Evolutionary conservation across 2,888 invertebrate species (phyloP), one percentile per base, ranked within the genome.

Genomic region (Caenorhabditis imperialis): DNA sequence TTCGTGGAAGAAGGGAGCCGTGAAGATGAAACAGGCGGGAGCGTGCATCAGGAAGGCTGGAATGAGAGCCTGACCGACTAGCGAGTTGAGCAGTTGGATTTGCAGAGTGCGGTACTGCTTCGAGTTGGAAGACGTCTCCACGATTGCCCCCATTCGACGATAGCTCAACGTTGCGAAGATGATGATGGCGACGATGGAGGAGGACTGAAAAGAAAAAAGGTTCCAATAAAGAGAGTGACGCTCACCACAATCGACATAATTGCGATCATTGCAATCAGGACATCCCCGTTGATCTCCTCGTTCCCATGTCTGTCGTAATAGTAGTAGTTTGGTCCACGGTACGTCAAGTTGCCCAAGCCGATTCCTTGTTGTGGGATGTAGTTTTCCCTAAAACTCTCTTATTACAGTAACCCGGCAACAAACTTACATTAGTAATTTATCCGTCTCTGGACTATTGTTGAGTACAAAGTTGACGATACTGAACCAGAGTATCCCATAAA

Each of bases 361-460:
- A 40, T 5, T 3, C 40, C 40, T 3, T 20, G n/a, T 16, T 12
- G 18, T 3, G 40, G 18, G 3, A 40, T 5, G 40, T 40, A 40
- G 18, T 40, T 4, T 3, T 40, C 3, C 20, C 40, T 40, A 20
- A n/a, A 40, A 16, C 6, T n/a, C 35, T 45, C n/a, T n/a, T n/a
- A n/a, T n/a, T n/a, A n/a, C n/a, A n/a, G n/a, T n/a, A n/a, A n/a
- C n/a, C n/a, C n/a, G n/a, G n/a, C n/a, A n/a, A n/a, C n/a, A 35
- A 35, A 42, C 54, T 27, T 25, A 58, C 58, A 3, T 58, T 22
- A 60, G 22, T 6, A 60, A 27, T 6, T n/a, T 23, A 60, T 60
- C 40, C 8, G 60, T 27, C n/a, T 23, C 18, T 14, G 25, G n/a
- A 48, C 27, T 60, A 2, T 42, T 42, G 0, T 44, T 42, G 0